Conservation (phyloP, 2,113 vertebrate genomes). For the Sphaerodactylus townsendi region DNA sequence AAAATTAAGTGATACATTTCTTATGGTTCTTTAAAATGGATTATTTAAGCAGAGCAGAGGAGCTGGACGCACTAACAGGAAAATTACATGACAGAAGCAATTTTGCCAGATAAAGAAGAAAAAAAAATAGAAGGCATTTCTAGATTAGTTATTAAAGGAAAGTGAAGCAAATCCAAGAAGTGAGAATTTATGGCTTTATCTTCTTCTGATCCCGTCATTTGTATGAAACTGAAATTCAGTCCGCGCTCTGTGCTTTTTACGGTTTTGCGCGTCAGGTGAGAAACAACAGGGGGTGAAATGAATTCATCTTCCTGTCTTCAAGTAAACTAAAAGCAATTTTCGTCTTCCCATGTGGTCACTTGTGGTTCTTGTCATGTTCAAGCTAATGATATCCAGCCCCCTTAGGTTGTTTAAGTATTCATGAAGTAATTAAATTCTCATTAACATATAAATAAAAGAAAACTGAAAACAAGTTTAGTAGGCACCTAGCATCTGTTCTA, state of each 20-base stretch:
- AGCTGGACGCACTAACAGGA: conserved; percentile 30
- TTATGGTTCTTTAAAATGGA: not conserved
- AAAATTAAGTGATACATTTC: not conserved
- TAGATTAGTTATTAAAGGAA: conserved; percentile 58
- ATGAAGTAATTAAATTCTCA: conserved; percentile 91
- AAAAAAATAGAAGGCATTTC: conserved; percentile 45
- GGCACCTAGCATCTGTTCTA: conserved; percentile 86
- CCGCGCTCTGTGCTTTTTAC: conserved; percentile 53
- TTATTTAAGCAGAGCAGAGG: conserved; percentile 38
- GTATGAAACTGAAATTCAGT: conserved; percentile 57
- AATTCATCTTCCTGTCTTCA: conserved; percentile 80
- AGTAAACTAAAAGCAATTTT: conserved; percentile 83
- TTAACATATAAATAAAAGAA: conserved; percentile 91
- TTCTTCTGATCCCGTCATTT: conserved; percentile 53
- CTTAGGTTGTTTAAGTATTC: conserved; percentile 87
- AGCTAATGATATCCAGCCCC: conserved; percentile 85
- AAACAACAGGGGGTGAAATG: conserved; percentile 79
- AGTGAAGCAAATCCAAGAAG: conserved; percentile 62
- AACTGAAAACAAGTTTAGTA: conserved; percentile 84
- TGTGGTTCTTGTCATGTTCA: conserved; percentile 85
- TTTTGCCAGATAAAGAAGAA: conserved; percentile 43
- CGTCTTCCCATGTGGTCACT: conserved; percentile 86
- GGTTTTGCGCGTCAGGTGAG: conserved; percentile 72
- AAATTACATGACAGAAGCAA: conserved; percentile 50
- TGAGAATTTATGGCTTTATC: conserved; percentile 51